Conservation (phyloP, 2,113 vertebrate species). For the Marmota flaviventris region DNA sequence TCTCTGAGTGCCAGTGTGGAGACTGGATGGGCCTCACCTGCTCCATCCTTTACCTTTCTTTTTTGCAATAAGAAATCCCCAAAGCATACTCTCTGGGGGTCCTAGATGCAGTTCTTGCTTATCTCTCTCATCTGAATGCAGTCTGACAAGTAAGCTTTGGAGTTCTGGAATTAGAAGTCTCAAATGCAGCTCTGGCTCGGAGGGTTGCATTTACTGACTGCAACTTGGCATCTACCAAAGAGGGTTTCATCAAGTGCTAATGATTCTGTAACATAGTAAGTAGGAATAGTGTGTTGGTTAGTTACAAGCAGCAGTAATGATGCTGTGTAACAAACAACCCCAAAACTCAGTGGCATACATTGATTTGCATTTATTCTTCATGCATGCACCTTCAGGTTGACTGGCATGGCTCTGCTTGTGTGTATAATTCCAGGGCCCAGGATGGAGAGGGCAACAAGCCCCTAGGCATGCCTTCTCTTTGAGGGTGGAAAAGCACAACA, state of each 20-base stretch:
- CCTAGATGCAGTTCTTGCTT: background rate
- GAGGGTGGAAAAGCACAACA: slow-evolving; percentile 24
- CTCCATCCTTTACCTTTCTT: background rate
- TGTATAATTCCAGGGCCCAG: background rate
- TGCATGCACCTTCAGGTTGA: background rate
- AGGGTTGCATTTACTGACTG: background rate
- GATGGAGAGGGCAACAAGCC: background rate
- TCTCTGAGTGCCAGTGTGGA: background rate
- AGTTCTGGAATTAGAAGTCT: slow-evolving; percentile 5
- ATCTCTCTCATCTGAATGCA: background rate
- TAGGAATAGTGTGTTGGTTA: background rate
- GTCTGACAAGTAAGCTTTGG: background rate
- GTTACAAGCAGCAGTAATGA: background rate
- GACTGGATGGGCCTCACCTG: background rate
- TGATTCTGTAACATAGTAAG: background rate
- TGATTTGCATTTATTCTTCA: slow-evolving; percentile 21
- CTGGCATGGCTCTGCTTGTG: background rate
- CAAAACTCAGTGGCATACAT: background rate
- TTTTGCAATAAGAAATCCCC: background rate
- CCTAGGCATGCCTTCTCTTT: background rate
- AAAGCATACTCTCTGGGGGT: background rate
- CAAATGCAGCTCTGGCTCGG: background rate
- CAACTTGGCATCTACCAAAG: slow-evolving; percentile 2
- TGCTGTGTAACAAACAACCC: slow-evolving; percentile 43
- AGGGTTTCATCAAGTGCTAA: background rate